A percentile compares a stretch with the other conserved stretches of the same genome.
phyloP scores from a whole-genome alignment of 2,113 vertebrate species.

The Lepus timidus region DNA sequence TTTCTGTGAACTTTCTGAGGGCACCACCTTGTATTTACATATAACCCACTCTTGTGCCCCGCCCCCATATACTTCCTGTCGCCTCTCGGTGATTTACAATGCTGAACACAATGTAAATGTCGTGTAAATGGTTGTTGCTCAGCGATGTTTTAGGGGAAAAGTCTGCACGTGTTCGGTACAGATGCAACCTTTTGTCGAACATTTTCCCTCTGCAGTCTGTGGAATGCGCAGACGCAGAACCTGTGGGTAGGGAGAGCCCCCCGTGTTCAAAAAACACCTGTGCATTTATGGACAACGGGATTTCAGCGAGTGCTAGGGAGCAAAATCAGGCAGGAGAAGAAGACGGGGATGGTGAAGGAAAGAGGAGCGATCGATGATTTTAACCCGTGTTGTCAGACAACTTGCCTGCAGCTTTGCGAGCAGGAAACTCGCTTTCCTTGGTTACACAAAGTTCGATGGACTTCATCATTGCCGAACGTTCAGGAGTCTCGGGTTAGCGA shows the following conservation, averaged over 20 bases:
- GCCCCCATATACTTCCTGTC: background rate
- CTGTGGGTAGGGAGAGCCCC: too few species aligned
- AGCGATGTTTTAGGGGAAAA: background rate
- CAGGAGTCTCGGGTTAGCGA: background rate
- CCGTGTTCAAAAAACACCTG: background rate
- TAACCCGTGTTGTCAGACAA: too few species aligned
- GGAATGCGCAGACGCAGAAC: background rate
- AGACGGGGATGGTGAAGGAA: background rate
- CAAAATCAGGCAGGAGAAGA: background rate
- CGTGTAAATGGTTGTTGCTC: background rate
- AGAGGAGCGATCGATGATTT: background rate
- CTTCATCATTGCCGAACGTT: background rate
- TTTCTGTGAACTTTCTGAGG: too few species aligned
- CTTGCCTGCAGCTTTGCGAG: accelerated
- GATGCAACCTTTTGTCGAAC: background rate
- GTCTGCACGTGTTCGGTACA: background rate
- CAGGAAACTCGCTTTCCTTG: background rate
- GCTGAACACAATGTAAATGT: background rate
- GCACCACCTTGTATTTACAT: background rate
- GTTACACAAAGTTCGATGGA: background rate
- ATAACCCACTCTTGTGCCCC: background rate
- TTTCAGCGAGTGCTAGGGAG: background rate
- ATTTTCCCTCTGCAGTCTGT: background rate
- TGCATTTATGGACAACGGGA: background rate
- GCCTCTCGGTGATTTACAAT: background rate